phyloP scores from a whole-genome alignment of 2,113 vertebrate genomes.

The Mastomys coucha region DNA sequence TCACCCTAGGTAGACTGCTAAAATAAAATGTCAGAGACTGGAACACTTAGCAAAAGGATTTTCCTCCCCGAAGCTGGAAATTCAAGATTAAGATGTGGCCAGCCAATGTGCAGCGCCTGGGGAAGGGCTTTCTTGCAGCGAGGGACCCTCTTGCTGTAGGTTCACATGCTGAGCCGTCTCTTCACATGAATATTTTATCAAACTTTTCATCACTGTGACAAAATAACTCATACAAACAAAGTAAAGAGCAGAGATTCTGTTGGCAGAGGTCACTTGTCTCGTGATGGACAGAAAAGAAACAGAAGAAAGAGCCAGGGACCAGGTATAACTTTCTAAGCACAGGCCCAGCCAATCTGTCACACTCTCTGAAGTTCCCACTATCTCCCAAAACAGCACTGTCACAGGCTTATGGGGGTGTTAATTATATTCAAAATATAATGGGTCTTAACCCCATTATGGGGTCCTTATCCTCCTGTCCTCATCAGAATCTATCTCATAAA shows the following conservation, averaged over 20 bases:
- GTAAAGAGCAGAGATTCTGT: background rate
- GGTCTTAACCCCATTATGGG: background rate
- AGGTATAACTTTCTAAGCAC: background rate
- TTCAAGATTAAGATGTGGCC: background rate
- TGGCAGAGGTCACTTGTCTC: background rate
- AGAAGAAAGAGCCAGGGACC: background rate
- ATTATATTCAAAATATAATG: background rate
- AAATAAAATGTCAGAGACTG: background rate
- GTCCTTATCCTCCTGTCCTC: background rate
- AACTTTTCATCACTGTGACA: background rate
- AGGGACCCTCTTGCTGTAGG: background rate
- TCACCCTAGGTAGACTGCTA: background rate
- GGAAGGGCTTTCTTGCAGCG: background rate
- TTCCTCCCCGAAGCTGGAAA: background rate
- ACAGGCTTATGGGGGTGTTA: background rate
- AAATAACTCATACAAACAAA: background rate
- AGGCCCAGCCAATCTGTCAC: too few relatives aligned
- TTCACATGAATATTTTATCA: background rate
- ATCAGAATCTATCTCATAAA: background rate
- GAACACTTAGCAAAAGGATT: background rate
- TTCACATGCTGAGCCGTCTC: background rate
- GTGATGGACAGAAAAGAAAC: background rate
- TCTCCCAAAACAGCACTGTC: background rate
- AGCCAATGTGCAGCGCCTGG: background rate
- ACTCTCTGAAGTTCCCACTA: background rate